Base-by-base conservation (phyloP, 2,888 invertebrate genomes). In the Coremacera marginata region DNA sequence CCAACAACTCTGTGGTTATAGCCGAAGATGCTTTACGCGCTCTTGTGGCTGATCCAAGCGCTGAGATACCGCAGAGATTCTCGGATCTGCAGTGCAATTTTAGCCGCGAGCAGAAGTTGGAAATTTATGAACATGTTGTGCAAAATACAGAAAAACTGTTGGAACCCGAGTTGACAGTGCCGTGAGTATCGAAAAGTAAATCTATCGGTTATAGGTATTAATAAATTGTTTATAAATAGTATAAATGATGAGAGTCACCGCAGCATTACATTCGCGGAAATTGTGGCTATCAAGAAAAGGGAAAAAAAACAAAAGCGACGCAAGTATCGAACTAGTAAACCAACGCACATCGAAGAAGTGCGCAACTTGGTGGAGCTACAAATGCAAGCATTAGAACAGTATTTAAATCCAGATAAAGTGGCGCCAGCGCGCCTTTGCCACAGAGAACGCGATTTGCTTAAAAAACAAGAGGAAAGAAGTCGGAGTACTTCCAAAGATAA, bases 261-360 rank as follows among this genome's bases (percentile, higher is more conserved):
- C 7, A 74, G 22, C 16, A 79, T 83, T 44, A 84, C 86, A 16
- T 85, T 88, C 51, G 87, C 86, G 0, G 84, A 89, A 77, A 84
- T 88, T 65, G 86, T 87, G 55, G 87, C 87, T 5, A 82, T 82
- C 16, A 84, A 86, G 3, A 85, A 84, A 67, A 80, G 84, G 9
- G 87, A 85, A 51, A 82, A 84, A 3, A 85, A 87, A 31, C 81
- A 83, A 5, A 82, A 85, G 25, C 83, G 85, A 1, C 82, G 87
- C 11, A 84, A 83, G 73, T 84, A 89, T 81, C 86, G 88, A 3
- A 86, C 84, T 14, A 86, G 83, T 44, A 88, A 87, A 77, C 86
- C 87, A 3, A 88, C 89, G 2, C 82, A 87, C 9, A 86, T 84
- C 11, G 89, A 89, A 79, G 87, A 89, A 77, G 81, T 89, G 37